Evolutionary conservation across 2,888 invertebrate genomes (phyloP).

Genomic region (Miltochrista miniata): DNA sequence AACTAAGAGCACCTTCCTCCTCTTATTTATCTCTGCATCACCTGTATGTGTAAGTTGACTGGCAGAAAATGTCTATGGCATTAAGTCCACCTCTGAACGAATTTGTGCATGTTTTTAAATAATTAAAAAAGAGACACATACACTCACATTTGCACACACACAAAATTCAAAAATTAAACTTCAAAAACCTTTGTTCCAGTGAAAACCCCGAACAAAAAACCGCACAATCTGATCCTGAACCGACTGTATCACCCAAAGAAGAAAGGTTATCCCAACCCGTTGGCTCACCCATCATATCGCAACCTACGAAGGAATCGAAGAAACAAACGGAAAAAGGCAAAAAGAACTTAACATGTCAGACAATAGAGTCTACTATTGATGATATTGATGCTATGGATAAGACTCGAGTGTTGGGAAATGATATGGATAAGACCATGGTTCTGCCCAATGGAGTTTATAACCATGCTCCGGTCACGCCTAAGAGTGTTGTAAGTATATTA

Average conservation of each 20-base stretch:
- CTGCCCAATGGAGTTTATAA: constrained; percentile 57
- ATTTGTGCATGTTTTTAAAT: too few species aligned
- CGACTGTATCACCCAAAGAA: constrained; percentile 44
- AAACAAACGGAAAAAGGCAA: constrained; percentile 24
- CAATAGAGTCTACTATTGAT: constrained; percentile 21
- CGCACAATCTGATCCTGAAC: constrained; percentile 17
- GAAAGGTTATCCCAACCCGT: constrained; percentile 42
- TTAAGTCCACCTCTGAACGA: too few species aligned
- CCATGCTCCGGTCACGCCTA: constrained; percentile 53
- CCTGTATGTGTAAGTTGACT: too few species aligned
- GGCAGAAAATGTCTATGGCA: too few species aligned
- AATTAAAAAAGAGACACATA: too few species aligned
- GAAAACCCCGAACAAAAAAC: constrained; percentile 47
- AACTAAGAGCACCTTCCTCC: too few species aligned
- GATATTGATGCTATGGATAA: constrained; percentile 43
- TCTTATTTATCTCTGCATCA: too few species aligned
- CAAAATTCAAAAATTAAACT: not conserved
- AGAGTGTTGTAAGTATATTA: constrained; percentile 57
- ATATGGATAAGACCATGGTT: constrained; percentile 61
- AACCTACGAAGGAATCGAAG: constrained; percentile 31
- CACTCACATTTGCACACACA: not conserved
- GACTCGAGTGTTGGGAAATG: constrained; percentile 40
- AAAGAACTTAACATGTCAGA: constrained; percentile 18
- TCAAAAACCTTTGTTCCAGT: constrained; percentile 27
- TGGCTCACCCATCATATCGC: constrained; percentile 48